phyloP scores from a whole-genome alignment of 2,888 invertebrate species.

The Ditula angustiorana region DNA sequence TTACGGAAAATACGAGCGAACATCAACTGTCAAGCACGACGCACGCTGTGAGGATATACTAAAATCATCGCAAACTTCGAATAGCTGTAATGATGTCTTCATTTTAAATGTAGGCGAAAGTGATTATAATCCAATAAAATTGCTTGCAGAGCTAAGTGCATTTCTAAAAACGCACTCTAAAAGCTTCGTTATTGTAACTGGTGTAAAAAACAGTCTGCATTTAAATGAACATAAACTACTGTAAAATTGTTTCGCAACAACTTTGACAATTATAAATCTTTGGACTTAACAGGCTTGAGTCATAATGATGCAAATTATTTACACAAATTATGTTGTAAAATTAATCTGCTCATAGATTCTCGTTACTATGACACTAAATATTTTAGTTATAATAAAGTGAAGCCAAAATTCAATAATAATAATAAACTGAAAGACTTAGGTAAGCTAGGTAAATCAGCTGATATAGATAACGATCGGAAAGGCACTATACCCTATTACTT shows the following conservation, averaged over 20 bases:
- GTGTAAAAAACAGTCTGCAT: neutral
- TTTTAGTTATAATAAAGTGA: neutral
- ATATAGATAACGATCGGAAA: neutral
- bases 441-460: neutral
- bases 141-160: neutral
- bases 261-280: neutral
- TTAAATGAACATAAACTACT: conserved; percentile 1
- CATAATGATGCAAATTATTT: neutral
- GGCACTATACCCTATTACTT: neutral
- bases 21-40: neutral
- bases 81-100: neutral
- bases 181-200: neutral
- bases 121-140: neutral
- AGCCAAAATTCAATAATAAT: neutral
- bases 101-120: neutral
- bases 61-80: neutral
- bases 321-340: neutral
- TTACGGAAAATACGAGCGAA: neutral
- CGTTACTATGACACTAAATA: neutral
- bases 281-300: neutral
- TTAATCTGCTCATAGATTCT: neutral
- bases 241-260: conserved; percentile 6
- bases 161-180: conserved; percentile 11
- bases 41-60: conserved; percentile 12
- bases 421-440: neutral